Conservation (phyloP, 1,140 invertebrate species). For the Macrotrachela quadricornifera region DNA sequence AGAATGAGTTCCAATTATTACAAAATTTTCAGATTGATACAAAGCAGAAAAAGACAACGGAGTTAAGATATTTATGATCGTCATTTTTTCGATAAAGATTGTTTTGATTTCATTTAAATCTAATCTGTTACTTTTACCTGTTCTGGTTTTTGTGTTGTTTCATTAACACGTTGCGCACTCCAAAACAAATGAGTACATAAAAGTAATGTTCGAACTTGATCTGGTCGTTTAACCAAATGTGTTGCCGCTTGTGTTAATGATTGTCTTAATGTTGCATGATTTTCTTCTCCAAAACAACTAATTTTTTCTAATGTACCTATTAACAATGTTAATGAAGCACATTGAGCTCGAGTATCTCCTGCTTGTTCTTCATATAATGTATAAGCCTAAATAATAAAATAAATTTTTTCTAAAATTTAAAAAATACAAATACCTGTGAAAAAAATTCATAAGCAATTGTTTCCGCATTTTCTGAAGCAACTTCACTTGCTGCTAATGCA, state of each 20-base stretch:
- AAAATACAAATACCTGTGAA: conserved; percentile 48
- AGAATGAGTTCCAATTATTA: no score
- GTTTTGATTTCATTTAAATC: no score
- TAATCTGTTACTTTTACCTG: not conserved
- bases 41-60: no score
- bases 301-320: conserved; percentile 52
- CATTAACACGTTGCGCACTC: conserved; percentile 19
- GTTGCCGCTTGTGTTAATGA: conserved; percentile 79
- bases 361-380: conserved; percentile 96
- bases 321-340: conserved; percentile 79
- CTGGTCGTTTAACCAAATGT: conserved; percentile 86
- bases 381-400: conserved; percentile 44
- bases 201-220: conserved; percentile 74
- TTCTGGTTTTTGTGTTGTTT: not conserved
- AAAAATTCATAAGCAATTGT: conserved; percentile 94
- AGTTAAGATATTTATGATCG: no score
- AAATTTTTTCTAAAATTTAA: not conserved
- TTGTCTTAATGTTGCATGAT: conserved; percentile 79
- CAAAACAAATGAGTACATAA: conserved; percentile 84
- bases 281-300: conserved; percentile 72
- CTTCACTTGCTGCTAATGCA: conserved; percentile 69
- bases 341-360: conserved; percentile 82
- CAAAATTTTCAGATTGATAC: no score
- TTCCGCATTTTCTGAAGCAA: conserved; percentile 77
- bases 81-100: no score